These are phyloP conservation scores for Neolamprologus falcicula DNA, from an alignment of 2,113 vertebrate species.

Conservation along the genomic window DNA sequence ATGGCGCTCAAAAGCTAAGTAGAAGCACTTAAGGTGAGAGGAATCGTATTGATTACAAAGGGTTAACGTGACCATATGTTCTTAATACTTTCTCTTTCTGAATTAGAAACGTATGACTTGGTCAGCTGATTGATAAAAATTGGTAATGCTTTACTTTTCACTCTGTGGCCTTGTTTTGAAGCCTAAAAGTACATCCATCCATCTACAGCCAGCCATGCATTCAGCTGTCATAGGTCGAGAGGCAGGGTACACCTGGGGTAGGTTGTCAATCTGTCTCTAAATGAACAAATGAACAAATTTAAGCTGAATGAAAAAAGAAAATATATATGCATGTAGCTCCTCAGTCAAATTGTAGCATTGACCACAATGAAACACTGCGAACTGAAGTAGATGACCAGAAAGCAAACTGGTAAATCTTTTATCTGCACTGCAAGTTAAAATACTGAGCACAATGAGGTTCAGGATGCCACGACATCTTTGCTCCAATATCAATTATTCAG, in stretches of 20 bases:
- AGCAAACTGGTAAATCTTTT: slow-evolving; percentile 45
- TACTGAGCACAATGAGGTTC: slow-evolving; percentile 21
- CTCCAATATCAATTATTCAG: slow-evolving; percentile 66
- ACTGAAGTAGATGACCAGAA: neutral
- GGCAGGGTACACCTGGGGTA: neutral
- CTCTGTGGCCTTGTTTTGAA: neutral
- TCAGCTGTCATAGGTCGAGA: neutral
- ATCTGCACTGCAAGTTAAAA: slow-evolving; percentile 33
- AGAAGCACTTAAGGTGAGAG: slow-evolving; percentile 54
- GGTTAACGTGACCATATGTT: slow-evolving; percentile 52
- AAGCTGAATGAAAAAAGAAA: neutral
- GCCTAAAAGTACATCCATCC: neutral
- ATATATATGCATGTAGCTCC: neutral
- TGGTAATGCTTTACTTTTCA: neutral
- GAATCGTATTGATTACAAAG: slow-evolving; percentile 55
- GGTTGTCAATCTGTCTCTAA: neutral
- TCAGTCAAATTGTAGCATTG: neutral
- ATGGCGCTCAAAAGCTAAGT: slow-evolving; percentile 49
- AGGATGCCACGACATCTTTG: slow-evolving; percentile 56
- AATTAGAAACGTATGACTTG: neutral
- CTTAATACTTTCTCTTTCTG: slow-evolving; percentile 2
- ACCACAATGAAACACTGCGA: slow-evolving; percentile 19
- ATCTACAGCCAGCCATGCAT: neutral
- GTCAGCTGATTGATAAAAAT: slow-evolving; percentile 38
- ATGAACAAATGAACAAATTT: neutral